phyloP scores from a whole-genome alignment of 1,140 invertebrate genomes.

The Diploscapter pachys region DNA sequence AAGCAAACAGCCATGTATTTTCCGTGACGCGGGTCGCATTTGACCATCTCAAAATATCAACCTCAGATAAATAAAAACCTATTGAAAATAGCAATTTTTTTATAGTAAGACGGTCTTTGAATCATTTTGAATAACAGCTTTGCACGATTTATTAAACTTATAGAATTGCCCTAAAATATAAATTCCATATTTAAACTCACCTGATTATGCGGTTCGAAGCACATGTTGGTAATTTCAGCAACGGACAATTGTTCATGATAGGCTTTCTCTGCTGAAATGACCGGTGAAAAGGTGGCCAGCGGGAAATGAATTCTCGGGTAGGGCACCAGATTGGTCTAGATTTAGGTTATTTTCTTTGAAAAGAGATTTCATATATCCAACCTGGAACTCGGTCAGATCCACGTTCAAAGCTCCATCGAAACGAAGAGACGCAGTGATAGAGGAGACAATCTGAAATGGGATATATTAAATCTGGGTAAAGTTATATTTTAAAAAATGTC shows the following conservation, averaged over 20 bases:
- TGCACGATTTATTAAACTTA: no score
- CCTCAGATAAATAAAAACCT: no score
- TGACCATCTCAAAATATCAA: slow-evolving; percentile 70
- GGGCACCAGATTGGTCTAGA: slow-evolving; percentile 68
- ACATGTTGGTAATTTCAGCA: slow-evolving; percentile 79
- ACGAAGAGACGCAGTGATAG: slow-evolving; percentile 69
- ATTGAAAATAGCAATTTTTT: no score
- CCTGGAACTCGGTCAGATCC: slow-evolving; percentile 68
- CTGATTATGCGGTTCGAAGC: slow-evolving; percentile 81
- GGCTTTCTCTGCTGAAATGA: slow-evolving; percentile 80
- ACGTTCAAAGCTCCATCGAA: slow-evolving; percentile 75
- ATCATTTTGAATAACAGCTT: no score
- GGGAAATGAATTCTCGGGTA: slow-evolving; percentile 69
- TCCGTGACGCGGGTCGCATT: slow-evolving; percentile 61
- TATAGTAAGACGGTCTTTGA: no score
- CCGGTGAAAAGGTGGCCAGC: slow-evolving; percentile 77
- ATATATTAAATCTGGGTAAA: neutral
- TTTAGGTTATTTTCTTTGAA: slow-evolving; percentile 60
- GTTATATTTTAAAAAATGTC: no score
- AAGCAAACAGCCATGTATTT: slow-evolving; percentile 60
- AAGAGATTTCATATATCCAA: slow-evolving; percentile 65
- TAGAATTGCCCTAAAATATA: no score
- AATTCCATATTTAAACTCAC: no score
- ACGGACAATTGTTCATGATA: slow-evolving; percentile 72
- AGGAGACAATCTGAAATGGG: slow-evolving; percentile 62